A percentile compares a stretch with the other conserved stretches of the same genome.
Conservation (phyloP, 2,113 vertebrate genomes). For the Felis catus region DNA sequence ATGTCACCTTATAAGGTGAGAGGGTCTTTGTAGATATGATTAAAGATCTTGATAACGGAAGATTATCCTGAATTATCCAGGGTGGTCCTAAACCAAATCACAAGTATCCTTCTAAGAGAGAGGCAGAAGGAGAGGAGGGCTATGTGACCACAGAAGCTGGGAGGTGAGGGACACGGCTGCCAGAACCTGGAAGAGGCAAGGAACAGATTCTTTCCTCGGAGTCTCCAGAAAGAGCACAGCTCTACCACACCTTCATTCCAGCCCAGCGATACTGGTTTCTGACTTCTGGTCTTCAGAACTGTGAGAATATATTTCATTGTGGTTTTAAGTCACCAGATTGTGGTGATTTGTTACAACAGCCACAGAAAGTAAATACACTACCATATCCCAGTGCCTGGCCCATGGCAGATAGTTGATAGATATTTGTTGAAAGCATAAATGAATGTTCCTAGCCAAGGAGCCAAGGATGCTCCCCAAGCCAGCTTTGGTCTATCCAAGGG, state of each 20-base stretch:
- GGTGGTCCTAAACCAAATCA: neutral
- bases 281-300: neutral
- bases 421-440: neutral
- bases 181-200: neutral
- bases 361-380: neutral
- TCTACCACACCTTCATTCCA: neutral
- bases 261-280: neutral
- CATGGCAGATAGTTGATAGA: neutral
- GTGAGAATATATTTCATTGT: neutral
- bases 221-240: rapidly evolving
- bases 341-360: neutral
- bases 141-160: neutral
- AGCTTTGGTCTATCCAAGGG: neutral
- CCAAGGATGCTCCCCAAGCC: neutral
- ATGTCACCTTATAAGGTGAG: neutral
- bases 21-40: neutral
- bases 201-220: neutral
- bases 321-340: neutral
- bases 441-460: neutral
- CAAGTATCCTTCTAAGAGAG: neutral
- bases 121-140: neutral
- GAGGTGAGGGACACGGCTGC: neutral
- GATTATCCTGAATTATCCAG: neutral
- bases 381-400: too few relatives aligned
- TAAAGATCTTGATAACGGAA: neutral